Base-by-base conservation (phyloP, 2,113 vertebrate species). In the Semnopithecus entellus region DNA sequence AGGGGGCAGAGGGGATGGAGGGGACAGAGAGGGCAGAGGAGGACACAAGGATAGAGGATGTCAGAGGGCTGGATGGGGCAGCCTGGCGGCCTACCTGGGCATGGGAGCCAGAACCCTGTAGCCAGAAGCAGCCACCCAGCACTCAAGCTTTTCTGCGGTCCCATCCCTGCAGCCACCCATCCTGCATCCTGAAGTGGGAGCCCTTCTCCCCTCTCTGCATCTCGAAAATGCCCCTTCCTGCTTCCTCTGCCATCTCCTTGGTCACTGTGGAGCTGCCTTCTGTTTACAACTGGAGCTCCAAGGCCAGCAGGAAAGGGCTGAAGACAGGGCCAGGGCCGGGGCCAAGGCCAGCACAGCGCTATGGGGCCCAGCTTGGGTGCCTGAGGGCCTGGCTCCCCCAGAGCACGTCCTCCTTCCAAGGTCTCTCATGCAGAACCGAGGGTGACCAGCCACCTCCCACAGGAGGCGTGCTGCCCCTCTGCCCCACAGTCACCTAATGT, bases 81-180 rank as follows among this genome's bases (percentile, higher is more conserved):
- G 48, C 40, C 12, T 35, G 0, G 0, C 35, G 2, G 2, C 81
- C 72, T 8, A 5, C 27, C n/a, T 0, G 2, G 55, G 32, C 43
- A 12, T 3, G 27, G 61, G 10, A 32, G 18, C 12, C 27, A 22
- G 64, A 32, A 4, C 25, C 25, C 40, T 23, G 30, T 14, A 14
- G 48, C 48, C 48, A 50, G 48, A 50, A 50, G 13, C 9, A 8
- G 55, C 43, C 2, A 12, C 61, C 45, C n/a, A 17, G 14, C 52
- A 18, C 20, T 8, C 25, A 1, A 48, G 17, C 23, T 59, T 43
- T 40, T 38, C 16, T n/a, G 2, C 0, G 23, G 27, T 59, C 73
- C 32, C 27, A 48, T 9, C 35, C 27, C 5, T 5, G 2, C 32
- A 40, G 73, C 23, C 14, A 4, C 45, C 12, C 22, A 1, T 8